phyloP scores from a whole-genome alignment of 2,888 invertebrate genomes.

The Asteroscopus sphinx region DNA sequence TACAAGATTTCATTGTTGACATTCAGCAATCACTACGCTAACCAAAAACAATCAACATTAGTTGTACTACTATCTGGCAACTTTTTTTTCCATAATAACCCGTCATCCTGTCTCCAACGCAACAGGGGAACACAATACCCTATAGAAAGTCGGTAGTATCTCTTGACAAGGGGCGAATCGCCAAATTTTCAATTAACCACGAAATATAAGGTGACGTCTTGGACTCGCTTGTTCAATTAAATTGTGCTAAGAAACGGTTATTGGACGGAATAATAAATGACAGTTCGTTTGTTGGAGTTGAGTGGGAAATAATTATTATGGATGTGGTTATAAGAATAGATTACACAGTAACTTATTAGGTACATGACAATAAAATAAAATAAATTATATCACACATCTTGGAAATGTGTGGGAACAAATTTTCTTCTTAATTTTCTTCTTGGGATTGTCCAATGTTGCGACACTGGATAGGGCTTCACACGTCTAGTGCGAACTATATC shows the following conservation, averaged over 20 bases:
- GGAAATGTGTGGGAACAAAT: too few species aligned
- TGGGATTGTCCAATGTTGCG: too few species aligned
- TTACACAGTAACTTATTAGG: too few species aligned
- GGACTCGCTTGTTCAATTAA: constrained; percentile 41
- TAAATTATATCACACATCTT: too few species aligned
- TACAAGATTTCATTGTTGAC: too few species aligned
- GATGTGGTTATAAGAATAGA: constrained; percentile 7
- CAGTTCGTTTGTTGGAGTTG: constrained; percentile 16
- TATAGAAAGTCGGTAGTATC: constrained; percentile 40
- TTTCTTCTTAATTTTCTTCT: too few species aligned
- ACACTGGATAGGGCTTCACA: too few species aligned
- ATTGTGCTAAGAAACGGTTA: constrained; percentile 32
- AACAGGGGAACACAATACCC: constrained; percentile 50
- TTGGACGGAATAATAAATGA: constrained; percentile 11
- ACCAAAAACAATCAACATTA: neutral
- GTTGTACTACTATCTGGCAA: constrained; percentile 19
- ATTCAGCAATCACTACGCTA: too few species aligned
- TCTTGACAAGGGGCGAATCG: constrained; percentile 48
- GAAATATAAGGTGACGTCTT: constrained; percentile 45
- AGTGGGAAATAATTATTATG: constrained; percentile 14
- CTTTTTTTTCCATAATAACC: constrained; percentile 21
- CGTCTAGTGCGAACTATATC: too few species aligned
- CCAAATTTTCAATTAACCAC: constrained; percentile 55
- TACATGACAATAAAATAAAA: too few species aligned
- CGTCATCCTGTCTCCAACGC: constrained; percentile 9